Conservation (phyloP, 2,888 invertebrate species). For the Leptopilina syphax region DNA sequence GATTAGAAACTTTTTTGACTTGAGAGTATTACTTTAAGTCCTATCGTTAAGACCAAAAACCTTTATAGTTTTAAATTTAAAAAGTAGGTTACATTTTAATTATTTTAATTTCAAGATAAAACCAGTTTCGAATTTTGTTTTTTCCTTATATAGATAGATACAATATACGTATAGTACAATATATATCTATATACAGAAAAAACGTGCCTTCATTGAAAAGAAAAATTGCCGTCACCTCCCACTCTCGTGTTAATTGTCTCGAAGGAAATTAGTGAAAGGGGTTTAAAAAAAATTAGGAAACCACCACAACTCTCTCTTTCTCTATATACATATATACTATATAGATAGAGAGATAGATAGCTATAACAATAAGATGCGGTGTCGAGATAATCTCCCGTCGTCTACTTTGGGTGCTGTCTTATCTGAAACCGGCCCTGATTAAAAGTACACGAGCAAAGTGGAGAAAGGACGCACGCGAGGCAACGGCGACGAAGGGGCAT, state of each 20-base stretch:
- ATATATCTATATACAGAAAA: not conserved
- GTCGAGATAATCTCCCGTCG: constrained; percentile 30
- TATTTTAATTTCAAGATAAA: too few species aligned
- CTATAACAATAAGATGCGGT: constrained; percentile 37
- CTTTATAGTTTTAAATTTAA: too few species aligned
- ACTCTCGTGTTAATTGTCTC: constrained; percentile 2
- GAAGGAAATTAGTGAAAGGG: constrained; percentile 27
- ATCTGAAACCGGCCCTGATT: constrained; percentile 40
- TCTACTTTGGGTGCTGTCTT: constrained; percentile 32
- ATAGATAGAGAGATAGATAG: not conserved
- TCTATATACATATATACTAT: too few species aligned
- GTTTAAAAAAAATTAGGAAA: constrained; percentile 36
- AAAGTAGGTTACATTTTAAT: too few species aligned
- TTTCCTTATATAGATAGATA: too few species aligned
- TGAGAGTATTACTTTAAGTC: too few species aligned
- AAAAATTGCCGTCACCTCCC: constrained; percentile 9
- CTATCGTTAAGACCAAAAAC: too few species aligned
- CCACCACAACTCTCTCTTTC: not conserved
- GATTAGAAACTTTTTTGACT: too few species aligned
- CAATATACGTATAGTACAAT: too few species aligned
- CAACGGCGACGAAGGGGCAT: constrained; percentile 9
- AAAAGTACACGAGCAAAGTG: constrained; percentile 13
- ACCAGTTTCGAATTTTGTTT: too few species aligned
- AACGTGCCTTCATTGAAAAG: not conserved
- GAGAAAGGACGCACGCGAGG: constrained; percentile 22